Conservation (phyloP, 2,888 invertebrate species). For the Melieria picta region DNA sequence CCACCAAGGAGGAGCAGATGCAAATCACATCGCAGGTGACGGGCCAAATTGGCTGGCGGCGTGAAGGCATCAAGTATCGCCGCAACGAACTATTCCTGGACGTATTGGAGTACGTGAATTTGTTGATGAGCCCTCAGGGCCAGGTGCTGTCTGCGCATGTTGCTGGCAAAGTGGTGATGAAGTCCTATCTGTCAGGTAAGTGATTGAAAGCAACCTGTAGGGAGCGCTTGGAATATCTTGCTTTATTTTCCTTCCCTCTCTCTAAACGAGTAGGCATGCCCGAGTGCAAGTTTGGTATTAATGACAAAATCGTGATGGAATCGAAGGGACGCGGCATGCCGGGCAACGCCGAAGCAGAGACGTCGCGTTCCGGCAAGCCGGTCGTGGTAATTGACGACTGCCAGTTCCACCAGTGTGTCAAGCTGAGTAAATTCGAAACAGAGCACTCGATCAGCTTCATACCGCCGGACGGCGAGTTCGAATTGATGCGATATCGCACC, state of each 20-base stretch:
- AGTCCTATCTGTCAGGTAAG: conserved; percentile 88
- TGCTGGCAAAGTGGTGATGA: conserved; percentile 99
- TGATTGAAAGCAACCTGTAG: background rate
- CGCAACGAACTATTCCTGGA: conserved; percentile 98
- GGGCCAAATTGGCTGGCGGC: conserved; percentile 98
- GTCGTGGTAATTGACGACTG: conserved; percentile 99
- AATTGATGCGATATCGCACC: conserved; percentile 99
- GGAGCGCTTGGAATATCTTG: background rate
- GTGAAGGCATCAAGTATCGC: conserved; percentile 99
- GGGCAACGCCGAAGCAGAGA: conserved; percentile 78
- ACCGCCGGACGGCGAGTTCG: conserved; percentile 99
- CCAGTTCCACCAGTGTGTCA: conserved; percentile 99
- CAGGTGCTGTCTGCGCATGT: conserved; percentile 99
- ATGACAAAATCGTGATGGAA: conserved; percentile 99
- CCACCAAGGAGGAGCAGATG: conserved; percentile 99
- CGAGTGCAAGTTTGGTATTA: conserved; percentile 99
- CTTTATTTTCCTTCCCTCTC: background rate
- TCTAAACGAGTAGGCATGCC: conserved; percentile 84
- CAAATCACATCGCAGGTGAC: conserved; percentile 98
- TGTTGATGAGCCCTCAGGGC: conserved; percentile 99
- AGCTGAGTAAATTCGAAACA: conserved; percentile 99
- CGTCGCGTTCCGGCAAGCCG: conserved; percentile 92
- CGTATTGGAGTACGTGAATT: conserved; percentile 97
- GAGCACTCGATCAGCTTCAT: conserved; percentile 99
- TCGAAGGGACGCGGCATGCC: conserved; percentile 83